Percentiles rank a stretch among this genome's conserved stretches.
phyloP scores from a whole-genome alignment of 2,797 vertebrate genomes.

The Furcifer pardalis region DNA sequence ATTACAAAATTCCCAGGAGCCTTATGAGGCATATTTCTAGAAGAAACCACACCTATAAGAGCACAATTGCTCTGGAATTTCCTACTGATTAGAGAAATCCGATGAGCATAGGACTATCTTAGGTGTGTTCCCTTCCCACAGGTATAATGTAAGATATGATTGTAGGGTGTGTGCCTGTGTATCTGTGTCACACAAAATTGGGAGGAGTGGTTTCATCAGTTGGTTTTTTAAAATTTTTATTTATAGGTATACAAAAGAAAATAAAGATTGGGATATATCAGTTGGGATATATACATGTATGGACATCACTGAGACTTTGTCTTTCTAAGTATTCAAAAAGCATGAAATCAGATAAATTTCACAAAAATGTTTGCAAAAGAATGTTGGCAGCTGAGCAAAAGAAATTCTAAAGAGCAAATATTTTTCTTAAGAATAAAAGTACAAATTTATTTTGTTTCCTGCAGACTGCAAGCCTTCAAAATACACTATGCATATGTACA shows the following conservation, averaged over 20 bases:
- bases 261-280: too few relatives aligned
- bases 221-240: too few relatives aligned
- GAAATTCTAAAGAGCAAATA: too few relatives aligned
- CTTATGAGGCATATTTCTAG: background rate
- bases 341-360: too few relatives aligned
- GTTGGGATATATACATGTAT: too few relatives aligned
- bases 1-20: background rate
- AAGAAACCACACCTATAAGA: background rate
- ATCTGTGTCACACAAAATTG: background rate
- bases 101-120: background rate
- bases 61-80: background rate
- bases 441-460: background rate
- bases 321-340: too few relatives aligned
- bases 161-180: background rate
- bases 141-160: background rate
- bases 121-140: background rate
- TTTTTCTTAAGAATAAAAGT: too few relatives aligned
- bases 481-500: background rate
- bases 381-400: too few relatives aligned
- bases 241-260: too few relatives aligned
- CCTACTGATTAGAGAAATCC: background rate
- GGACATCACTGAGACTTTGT: too few relatives aligned
- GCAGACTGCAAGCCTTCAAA: conserved; percentile 13
- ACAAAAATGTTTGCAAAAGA: too few relatives aligned
- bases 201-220: background rate